Evolutionary conservation across 1,140 invertebrate genomes (phyloP).

Genomic region (Musca vetustissima): DNA sequence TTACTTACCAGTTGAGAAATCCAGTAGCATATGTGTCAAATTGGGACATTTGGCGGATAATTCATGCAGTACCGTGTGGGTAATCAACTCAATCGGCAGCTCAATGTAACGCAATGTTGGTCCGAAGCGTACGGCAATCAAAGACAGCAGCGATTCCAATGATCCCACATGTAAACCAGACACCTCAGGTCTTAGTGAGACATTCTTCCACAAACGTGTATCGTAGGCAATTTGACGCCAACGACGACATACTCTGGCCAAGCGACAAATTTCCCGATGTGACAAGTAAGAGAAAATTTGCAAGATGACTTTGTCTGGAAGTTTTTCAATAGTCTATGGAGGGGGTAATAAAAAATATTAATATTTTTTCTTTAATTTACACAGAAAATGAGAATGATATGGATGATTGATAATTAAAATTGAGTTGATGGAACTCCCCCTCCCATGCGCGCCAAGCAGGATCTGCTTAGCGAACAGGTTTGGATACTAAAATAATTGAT

Average conservation of each 20-base stretch:
- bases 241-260: conserved; percentile 87
- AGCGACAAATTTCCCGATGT: conserved; percentile 90
- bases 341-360: neutral
- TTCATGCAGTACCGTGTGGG: conserved; percentile 96
- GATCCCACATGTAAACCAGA: conserved; percentile 77
- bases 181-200: conserved; percentile 95
- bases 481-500: too few species aligned
- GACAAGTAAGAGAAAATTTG: conserved; percentile 94
- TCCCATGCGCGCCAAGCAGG: too few species aligned
- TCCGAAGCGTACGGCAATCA: conserved; percentile 87
- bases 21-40: conserved; percentile 94
- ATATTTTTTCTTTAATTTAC: too few species aligned
- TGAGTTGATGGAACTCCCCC: too few species aligned
- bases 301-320: conserved; percentile 95
- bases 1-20: conserved; percentile 81
- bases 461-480: too few species aligned
- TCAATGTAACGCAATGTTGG: conserved; percentile 93
- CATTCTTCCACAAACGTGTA: conserved; percentile 89
- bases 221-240: conserved; percentile 92
- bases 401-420: too few species aligned
- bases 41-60: conserved; percentile 96
- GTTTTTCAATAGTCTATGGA: conserved; percentile 88
- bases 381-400: too few species aligned
- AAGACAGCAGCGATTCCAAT: conserved; percentile 78
- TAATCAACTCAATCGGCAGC: conserved; percentile 96